Evolutionary conservation across 2,797 vertebrate species (phyloP).

Genomic region (Tenualosa thibaudeaui): DNA sequence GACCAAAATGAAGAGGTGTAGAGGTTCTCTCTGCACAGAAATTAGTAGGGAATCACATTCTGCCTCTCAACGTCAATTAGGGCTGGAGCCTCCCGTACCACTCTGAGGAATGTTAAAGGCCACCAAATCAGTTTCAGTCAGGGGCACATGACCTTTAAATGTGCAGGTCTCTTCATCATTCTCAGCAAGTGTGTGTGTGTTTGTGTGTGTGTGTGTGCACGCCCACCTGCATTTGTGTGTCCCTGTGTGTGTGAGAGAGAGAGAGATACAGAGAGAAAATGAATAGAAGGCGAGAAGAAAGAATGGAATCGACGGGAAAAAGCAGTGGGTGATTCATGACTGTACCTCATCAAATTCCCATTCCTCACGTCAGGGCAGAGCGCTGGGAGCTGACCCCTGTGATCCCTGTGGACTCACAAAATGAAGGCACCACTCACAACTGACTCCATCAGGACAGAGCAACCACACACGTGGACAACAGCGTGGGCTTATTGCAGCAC

Average conservation of each 20-base stretch:
- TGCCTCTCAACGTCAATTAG: constrained; percentile 35
- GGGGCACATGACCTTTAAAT: constrained; percentile 52
- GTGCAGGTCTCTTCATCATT: constrained; percentile 31
- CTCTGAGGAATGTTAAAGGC: constrained; percentile 46
- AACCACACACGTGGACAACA: background rate
- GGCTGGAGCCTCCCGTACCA: constrained; percentile 31
- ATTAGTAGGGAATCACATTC: constrained; percentile 30
- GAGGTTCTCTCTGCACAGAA: background rate
- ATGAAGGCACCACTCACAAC: background rate
- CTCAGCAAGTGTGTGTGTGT: background rate
- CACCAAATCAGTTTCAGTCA: constrained; percentile 45
- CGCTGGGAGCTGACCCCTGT: constrained; percentile 21
- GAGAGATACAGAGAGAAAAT: constrained; percentile 16
- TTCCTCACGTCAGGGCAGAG: constrained; percentile 32
- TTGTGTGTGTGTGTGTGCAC: background rate
- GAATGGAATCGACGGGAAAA: constrained; percentile 22
- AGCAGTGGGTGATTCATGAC: constrained; percentile 38
- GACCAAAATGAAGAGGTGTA: background rate
- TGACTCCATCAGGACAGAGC: background rate
- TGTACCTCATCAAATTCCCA: constrained; percentile 48
- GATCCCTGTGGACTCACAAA: constrained; percentile 21
- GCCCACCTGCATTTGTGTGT: too few species aligned
- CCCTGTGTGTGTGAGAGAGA: constrained; percentile 13
- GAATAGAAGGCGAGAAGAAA: constrained; percentile 37
- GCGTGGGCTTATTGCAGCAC: background rate